Evolutionary conservation across 2,113 vertebrate species (phyloP), one percentile per base, ranked within the genome.

Genomic region (Chaetodon auriga): DNA sequence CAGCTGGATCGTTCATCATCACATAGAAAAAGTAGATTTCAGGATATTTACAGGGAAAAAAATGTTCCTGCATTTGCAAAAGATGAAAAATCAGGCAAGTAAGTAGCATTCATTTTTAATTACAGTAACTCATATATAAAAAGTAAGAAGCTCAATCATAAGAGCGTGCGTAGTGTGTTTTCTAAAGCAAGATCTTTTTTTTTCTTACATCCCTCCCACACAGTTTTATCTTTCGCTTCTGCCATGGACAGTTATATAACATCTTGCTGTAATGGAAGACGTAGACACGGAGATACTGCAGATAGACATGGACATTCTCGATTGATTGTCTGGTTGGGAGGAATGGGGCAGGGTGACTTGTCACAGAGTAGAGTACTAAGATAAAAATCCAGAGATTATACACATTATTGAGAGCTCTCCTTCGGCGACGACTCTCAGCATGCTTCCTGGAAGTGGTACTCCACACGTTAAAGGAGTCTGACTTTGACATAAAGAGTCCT

Each of bases 111-210:
- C 62, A 60, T 83, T 89, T 95, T 95, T 95, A 95, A 95, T 95
- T 95, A 95, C 93, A 95, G 78, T 93, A 91, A 87, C 87, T 83
- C 43, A 90, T 87, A 90, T 94, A 94, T 92, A 94, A 95, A 95
- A 95, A 94, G 84, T 92, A 90, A 83, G 87, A 93, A 93, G 70
- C 62, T 91, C 84, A 81, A 94, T 93, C 82, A 88, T 76, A 83
- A 90, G 62, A 88, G 90, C 86, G 72, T 90, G 91, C 84, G 76
- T 92, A 87, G 82, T 91, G 90, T 87, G 63, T 85, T 83, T 79
- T 87, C 85, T 78, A 92, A 88, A 92, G 90, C 90, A 87, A 73
- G 41, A 54, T 6, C 5, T 35, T 51, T 54, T 45, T 16, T 54
- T 61, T 66, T 63, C 75, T 76, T 45, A 63, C 83, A 86, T 61